These are phyloP conservation scores for Oncorhynchus kisutch DNA, from an alignment of 2,113 vertebrate genomes.

Conservation along the genomic window DNA sequence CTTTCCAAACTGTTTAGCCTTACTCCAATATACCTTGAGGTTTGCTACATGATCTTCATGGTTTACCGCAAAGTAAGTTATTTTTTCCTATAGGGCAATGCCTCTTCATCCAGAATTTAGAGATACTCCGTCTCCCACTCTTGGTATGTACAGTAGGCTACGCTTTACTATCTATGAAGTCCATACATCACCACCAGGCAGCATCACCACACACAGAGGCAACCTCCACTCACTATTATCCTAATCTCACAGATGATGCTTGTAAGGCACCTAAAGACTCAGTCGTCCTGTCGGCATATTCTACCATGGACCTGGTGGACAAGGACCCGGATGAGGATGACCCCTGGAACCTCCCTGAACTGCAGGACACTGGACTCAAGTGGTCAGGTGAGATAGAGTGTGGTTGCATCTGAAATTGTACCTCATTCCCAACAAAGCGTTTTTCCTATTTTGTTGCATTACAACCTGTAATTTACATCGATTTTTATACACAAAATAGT, in stretches of 20 bases:
- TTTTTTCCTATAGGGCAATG: constrained; percentile 75
- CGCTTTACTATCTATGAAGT: neutral
- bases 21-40: neutral
- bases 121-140: constrained; percentile 57
- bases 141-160: constrained; percentile 33
- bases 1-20: neutral
- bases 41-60: neutral
- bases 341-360: constrained; percentile 86
- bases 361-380: constrained; percentile 80
- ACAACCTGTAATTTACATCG: no score
- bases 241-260: constrained; percentile 51
- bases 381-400: constrained; percentile 85
- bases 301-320: constrained; percentile 67
- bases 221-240: neutral
- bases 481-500: no score
- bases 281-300: constrained; percentile 73
- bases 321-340: constrained; percentile 50
- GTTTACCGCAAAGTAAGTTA: neutral
- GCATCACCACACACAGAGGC: neutral
- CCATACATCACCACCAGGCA: neutral
- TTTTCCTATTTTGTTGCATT: no score
- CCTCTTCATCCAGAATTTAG: constrained; percentile 81
- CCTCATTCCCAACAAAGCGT: no score
- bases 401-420: neutral
- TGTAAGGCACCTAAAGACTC: constrained; percentile 42